Evolutionary conservation across 2,888 invertebrate species (phyloP).

Genomic region (Phania funesta): DNA sequence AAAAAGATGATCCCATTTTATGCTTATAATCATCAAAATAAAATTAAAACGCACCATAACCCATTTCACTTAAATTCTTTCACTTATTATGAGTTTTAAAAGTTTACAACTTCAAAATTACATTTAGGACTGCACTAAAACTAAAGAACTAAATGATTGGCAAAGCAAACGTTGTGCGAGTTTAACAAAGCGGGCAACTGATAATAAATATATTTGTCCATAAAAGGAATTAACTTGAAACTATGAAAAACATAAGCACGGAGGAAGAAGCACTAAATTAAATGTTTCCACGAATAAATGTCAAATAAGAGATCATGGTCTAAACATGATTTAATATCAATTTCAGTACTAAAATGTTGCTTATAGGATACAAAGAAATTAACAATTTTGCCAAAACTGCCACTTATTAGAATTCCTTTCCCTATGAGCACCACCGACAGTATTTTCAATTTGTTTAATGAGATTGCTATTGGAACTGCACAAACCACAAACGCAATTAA

Average conservation of each 20-base stretch:
- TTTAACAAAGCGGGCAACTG: conserved; percentile 15
- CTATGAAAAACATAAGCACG: neutral
- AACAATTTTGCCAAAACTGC: too few relatives aligned
- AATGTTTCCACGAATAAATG: neutral
- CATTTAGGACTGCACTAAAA: neutral
- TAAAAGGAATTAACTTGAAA: neutral
- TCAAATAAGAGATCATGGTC: conserved; percentile 12
- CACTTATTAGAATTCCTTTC: too few relatives aligned
- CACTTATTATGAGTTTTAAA: neutral
- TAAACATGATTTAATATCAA: conserved; percentile 1
- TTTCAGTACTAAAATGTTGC: too few relatives aligned
- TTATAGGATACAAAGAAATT: too few relatives aligned
- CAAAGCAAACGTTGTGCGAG: neutral
- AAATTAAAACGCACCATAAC: neutral
- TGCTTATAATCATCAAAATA: neutral
- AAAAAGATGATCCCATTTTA: conserved; percentile 5
- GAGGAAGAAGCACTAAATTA: neutral
- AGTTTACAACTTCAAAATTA: neutral
- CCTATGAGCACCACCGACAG: too few relatives aligned
- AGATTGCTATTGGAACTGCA: too few relatives aligned
- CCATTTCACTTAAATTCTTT: neutral
- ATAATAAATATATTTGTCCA: neutral
- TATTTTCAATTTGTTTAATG: too few relatives aligned
- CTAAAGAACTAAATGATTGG: neutral
- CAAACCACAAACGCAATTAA: too few relatives aligned